phyloP scores from a whole-genome alignment of 2,888 invertebrate genomes.

The Seladonia tumulorum region DNA sequence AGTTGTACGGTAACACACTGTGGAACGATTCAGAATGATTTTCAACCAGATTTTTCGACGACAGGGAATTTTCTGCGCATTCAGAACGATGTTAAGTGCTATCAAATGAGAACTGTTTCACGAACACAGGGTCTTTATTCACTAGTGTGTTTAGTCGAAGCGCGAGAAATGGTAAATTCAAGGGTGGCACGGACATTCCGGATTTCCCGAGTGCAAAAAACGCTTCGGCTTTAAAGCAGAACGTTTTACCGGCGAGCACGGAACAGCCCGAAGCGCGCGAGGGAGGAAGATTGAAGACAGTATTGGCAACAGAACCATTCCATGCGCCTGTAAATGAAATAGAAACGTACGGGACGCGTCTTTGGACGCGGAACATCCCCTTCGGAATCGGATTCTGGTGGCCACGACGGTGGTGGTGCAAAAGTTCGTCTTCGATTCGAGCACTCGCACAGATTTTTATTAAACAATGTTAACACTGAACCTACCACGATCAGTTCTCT shows the following conservation, averaged over 20 bases:
- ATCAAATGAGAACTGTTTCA: background rate
- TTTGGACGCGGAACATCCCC: background rate
- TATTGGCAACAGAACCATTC: conserved; percentile 43
- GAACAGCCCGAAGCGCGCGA: background rate
- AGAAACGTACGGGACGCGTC: background rate
- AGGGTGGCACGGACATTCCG: background rate
- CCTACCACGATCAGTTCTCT: too few relatives aligned
- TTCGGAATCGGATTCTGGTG: background rate
- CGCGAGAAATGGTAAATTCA: background rate
- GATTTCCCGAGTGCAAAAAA: background rate
- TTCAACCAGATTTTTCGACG: too few relatives aligned
- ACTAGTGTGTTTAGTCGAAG: background rate
- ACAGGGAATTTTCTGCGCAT: too few relatives aligned
- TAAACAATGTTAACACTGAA: too few relatives aligned
- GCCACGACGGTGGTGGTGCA: background rate
- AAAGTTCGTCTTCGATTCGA: background rate
- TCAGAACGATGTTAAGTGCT: too few relatives aligned
- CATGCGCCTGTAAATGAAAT: conserved; percentile 28
- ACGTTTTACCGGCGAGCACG: conserved; percentile 23
- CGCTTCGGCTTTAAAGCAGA: conserved; percentile 29
- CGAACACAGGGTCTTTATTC: background rate
- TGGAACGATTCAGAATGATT: too few relatives aligned
- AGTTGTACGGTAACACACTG: too few relatives aligned
- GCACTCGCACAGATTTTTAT: too few relatives aligned
- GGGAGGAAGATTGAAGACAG: conserved; percentile 5